Evolutionary conservation across 2,888 invertebrate species (phyloP).

Genomic region (Drosophila quasianomalipes): DNA sequence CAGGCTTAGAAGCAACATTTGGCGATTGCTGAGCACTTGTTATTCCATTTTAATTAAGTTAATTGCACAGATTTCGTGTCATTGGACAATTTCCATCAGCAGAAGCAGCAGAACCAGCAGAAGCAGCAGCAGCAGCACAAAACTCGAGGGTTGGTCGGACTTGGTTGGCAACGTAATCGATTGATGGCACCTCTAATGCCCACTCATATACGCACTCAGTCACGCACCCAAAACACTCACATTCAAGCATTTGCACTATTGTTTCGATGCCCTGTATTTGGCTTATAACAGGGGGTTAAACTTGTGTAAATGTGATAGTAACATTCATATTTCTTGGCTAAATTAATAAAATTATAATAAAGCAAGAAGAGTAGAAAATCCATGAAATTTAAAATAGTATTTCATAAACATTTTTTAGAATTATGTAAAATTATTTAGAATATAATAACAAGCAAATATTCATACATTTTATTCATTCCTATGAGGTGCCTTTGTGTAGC

Average conservation of each 20-base stretch:
- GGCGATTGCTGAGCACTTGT: conserved; percentile 75
- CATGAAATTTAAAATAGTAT: not conserved
- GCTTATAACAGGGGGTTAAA: fast-evolving
- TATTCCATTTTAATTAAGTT: conserved; percentile 85
- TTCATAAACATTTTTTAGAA: not conserved
- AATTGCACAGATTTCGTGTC: conserved; percentile 82
- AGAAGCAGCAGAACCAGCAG: not conserved
- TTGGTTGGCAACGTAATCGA: conserved; percentile 55
- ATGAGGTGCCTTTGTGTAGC: too few relatives aligned
- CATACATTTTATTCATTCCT: not conserved
- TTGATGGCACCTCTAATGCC: conserved; percentile 61
- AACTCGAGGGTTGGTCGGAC: conserved; percentile 45
- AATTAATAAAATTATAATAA: fast-evolving
- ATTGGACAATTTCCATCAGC: conserved; percentile 53
- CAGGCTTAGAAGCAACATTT: conserved; percentile 26
- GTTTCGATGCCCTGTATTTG: conserved; percentile 21
- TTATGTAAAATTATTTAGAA: not conserved
- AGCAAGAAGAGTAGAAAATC: too few relatives aligned
- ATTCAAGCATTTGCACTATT: conserved; percentile 29
- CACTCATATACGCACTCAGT: conserved; percentile 54
- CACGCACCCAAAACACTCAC: conserved; percentile 45
- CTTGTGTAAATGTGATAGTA: not conserved
- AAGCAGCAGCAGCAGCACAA: not conserved
- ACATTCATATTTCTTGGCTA: not conserved
- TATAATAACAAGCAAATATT: not conserved